A percentile compares a stretch with the other conserved stretches of the same genome.
These are phyloP conservation scores for Acanthaster planci DNA, from an alignment of 35 echinoderm and acorn worm genomes.

Conservation along the genomic window DNA sequence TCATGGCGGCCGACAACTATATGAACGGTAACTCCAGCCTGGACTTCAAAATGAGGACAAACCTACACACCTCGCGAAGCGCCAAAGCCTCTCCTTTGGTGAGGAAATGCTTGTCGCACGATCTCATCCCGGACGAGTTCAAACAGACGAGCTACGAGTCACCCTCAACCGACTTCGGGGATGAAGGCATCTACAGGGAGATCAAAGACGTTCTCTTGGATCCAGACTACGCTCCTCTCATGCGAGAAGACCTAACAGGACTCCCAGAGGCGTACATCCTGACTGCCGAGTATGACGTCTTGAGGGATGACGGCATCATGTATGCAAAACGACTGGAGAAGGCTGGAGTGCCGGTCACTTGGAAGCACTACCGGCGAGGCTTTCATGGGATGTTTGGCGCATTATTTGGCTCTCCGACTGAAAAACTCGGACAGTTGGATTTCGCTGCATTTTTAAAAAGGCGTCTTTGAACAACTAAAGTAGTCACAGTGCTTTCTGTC, in stretches of 20 bases:
- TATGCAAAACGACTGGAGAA: constrained; percentile 57
- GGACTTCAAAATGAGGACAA: not conserved
- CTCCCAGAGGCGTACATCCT: constrained; percentile 78
- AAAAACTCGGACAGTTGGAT: not conserved
- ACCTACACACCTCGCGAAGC: constrained; percentile 14
- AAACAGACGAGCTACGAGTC: constrained; percentile 21
- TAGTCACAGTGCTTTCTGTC: no score
- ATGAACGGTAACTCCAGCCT: not conserved
- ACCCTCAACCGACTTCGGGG: not conserved
- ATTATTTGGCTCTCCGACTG: not conserved
- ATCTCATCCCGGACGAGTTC: constrained; percentile 29
- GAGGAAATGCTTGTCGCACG: constrained; percentile 1
- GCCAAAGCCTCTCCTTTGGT: not conserved
- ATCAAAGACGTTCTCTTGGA: constrained; percentile 36
- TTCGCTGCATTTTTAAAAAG: not conserved
- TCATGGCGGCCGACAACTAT: not conserved
- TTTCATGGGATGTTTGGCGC: constrained; percentile 52
- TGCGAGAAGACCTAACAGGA: constrained; percentile 51
- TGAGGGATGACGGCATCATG: constrained; percentile 88
- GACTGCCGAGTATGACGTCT: constrained; percentile 66
- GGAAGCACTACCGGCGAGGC: constrained; percentile 58
- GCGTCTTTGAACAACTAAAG: constrained; percentile 1
- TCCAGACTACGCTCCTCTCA: constrained; percentile 38
- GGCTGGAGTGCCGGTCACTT: constrained; percentile 60
- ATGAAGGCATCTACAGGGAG: constrained; percentile 12